phyloP scores from a whole-genome alignment of 1,140 invertebrate genomes.

The Asbolus verrucosus region DNA sequence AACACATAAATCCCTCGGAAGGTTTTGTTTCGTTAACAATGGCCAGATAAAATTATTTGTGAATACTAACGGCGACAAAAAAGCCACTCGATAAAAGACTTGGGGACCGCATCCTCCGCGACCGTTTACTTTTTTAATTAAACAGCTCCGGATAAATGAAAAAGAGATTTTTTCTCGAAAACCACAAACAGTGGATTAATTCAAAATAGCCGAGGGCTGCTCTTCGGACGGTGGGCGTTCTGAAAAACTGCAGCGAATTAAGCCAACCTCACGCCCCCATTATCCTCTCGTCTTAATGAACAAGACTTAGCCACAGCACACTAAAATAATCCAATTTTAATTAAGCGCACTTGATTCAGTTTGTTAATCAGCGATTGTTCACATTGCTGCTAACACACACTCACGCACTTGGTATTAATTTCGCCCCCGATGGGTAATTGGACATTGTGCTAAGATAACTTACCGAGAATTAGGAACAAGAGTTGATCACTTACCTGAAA shows the following conservation, averaged over 20 bases:
- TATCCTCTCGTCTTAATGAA: too few species aligned
- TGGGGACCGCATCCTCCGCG: background rate
- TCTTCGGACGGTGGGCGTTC: too few species aligned
- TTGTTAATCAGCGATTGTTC: background rate
- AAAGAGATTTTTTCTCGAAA: background rate
- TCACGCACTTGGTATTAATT: slow-evolving; percentile 15
- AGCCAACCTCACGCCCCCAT: too few species aligned
- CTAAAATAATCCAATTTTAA: background rate
- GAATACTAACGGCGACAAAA: background rate
- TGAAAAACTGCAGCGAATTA: too few species aligned
- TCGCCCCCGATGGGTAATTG: too few species aligned
- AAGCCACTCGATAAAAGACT: background rate
- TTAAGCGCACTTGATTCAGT: background rate
- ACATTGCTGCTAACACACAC: too few species aligned
- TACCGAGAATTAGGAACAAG: slow-evolving; percentile 24
- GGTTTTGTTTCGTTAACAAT: background rate
- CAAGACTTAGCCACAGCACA: too few species aligned
- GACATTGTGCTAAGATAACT: slow-evolving; percentile 54
- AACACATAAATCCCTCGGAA: background rate
- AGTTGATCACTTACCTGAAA: slow-evolving; percentile 53
- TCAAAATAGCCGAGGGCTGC: background rate
- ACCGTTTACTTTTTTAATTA: slow-evolving; percentile 8
- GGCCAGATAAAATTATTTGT: slow-evolving; percentile 7
- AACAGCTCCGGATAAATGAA: background rate
- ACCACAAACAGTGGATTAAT: background rate